A percentile compares a stretch with the other conserved stretches of the same genome.
These are phyloP conservation scores for Augochlorella aurata DNA, from an alignment of 2,888 invertebrate species.

Conservation along the genomic window DNA sequence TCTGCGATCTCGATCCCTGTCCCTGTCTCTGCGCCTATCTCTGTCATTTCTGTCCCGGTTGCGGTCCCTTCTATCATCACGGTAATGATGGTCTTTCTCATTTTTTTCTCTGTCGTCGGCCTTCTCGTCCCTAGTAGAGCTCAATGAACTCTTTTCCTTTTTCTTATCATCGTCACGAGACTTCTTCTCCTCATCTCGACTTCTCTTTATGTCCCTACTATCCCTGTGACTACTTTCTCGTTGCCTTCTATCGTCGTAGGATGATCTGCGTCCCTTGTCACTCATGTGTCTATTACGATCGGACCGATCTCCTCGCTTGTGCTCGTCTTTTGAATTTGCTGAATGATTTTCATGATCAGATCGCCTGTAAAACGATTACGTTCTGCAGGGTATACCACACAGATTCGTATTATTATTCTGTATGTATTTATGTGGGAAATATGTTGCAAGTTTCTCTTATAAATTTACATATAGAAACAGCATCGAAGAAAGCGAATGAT, in stretches of 20 bases:
- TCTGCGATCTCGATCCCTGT: constrained; percentile 74
- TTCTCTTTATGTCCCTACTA: constrained; percentile 71
- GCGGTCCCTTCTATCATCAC: constrained; percentile 74
- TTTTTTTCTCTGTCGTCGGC: constrained; percentile 70
- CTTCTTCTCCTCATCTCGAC: constrained; percentile 73
- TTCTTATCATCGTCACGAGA: constrained; percentile 74
- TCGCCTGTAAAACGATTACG: constrained; percentile 82
- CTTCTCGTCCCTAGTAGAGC: constrained; percentile 72
- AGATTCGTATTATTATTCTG: constrained; percentile 81
- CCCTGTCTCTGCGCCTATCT: constrained; percentile 64
- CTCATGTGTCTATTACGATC: constrained; percentile 69
- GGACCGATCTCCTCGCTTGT: constrained; percentile 69
- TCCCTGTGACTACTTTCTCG: constrained; percentile 73
- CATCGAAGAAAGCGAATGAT: constrained; percentile 2
- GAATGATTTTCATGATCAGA: constrained; percentile 76
- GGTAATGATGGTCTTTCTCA: constrained; percentile 75
- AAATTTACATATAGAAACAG: constrained; percentile 20
- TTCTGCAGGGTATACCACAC: constrained; percentile 82
- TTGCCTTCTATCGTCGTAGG: constrained; percentile 73
- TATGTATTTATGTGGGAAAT: constrained; percentile 52
- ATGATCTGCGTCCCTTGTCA: constrained; percentile 73
- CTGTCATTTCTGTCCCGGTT: constrained; percentile 69
- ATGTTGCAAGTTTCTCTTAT: constrained; percentile 43
- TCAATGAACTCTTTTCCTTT: constrained; percentile 69
- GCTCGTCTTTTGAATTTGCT: constrained; percentile 73